Conservation (phyloP, 2,113 vertebrate genomes). For the Romanogobio albipinnatus region DNA sequence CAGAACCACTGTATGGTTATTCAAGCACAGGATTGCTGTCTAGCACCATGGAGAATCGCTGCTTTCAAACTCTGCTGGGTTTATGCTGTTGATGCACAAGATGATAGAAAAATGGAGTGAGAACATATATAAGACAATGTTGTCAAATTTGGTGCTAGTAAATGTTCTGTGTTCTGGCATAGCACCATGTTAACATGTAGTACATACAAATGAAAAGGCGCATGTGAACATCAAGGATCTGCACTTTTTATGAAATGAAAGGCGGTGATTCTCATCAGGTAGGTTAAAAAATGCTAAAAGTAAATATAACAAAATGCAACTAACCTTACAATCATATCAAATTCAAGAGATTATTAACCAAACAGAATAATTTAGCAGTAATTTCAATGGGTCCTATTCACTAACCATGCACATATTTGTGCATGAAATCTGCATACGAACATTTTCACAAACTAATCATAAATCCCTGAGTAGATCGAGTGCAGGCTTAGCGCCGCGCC, state of each 20-base stretch:
- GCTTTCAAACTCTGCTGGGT: conserved; percentile 8
- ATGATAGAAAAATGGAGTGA: not conserved
- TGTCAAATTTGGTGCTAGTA: not conserved
- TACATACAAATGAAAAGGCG: not conserved
- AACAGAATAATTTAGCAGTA: not conserved
- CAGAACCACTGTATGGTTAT: conserved; percentile 49
- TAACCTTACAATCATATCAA: not conserved
- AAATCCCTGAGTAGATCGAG: too few species aligned
- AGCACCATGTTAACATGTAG: not conserved
- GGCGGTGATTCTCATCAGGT: not conserved
- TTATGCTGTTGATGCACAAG: not conserved
- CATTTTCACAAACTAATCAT: not conserved
- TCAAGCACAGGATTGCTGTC: conserved; percentile 49
- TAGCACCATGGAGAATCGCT: not conserved
- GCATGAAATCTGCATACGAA: not conserved
- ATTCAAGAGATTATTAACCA: not conserved
- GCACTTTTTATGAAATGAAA: not conserved
- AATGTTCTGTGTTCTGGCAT: not conserved
- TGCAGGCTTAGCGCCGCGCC: too few species aligned
- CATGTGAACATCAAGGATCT: not conserved
- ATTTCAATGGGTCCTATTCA: not conserved
- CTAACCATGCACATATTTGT: not conserved
- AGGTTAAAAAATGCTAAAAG: not conserved
- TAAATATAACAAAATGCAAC: not conserved
- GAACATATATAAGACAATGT: not conserved